Conservation (phyloP, 2,888 invertebrate genomes). For the Coelogynopora nodosa region DNA sequence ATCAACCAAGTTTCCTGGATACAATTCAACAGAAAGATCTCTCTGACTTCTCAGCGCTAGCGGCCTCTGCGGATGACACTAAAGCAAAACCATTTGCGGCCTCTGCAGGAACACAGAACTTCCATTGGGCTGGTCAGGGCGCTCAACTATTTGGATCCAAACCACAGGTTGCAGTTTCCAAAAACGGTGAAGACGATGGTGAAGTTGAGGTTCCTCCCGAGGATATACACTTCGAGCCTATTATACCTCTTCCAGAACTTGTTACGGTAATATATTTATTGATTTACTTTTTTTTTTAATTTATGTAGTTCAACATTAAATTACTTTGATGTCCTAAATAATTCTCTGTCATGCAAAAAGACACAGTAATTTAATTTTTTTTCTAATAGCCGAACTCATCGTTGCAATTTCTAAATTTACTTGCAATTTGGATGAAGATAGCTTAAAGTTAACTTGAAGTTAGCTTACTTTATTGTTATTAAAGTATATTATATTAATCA, state of each 20-base stretch:
- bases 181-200: slow-evolving; percentile 47
- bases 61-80: neutral
- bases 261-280: slow-evolving; percentile 67
- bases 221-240: slow-evolving; percentile 69
- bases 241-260: slow-evolving; percentile 61
- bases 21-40: slow-evolving; percentile 34
- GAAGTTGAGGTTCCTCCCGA: slow-evolving; percentile 66
- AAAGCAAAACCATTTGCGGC: slow-evolving; percentile 28
- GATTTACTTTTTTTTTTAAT: no score
- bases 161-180: slow-evolving; percentile 2
- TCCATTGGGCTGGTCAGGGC: slow-evolving; percentile 43
- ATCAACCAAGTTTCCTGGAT: neutral
- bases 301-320: no score
- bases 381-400: no score
- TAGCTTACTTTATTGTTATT: no score
- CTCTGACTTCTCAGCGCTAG: slow-evolving; percentile 39
- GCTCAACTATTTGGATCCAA: slow-evolving; percentile 49
- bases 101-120: neutral
- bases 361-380: no score
- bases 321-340: no score
- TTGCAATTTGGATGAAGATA: no score
- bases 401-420: no score
- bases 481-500: no score
- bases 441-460: no score
- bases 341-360: no score